phyloP scores from a whole-genome alignment of 2,113 vertebrate species.

The Python bivittatus region DNA sequence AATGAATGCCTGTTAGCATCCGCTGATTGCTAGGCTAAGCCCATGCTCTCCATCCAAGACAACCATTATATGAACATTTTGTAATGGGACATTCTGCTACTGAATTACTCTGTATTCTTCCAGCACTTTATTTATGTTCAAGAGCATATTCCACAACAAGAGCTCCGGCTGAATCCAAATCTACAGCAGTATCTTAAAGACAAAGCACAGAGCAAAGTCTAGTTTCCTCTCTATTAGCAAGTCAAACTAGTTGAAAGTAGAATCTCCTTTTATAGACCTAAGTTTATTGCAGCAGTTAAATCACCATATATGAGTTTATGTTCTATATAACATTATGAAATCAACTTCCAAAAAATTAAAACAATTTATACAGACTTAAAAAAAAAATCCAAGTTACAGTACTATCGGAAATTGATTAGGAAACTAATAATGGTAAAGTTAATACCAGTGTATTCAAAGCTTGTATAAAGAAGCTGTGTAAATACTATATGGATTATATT shows the following conservation, averaged over 20 bases:
- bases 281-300: constrained; percentile 20
- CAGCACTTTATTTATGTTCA: background rate
- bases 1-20: background rate
- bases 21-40: background rate
- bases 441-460: background rate
- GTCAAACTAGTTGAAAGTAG: background rate
- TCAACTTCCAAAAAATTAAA: background rate
- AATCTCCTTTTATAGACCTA: background rate
- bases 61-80: background rate
- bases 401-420: constrained; percentile 15
- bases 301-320: constrained; percentile 1
- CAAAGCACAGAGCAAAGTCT: background rate
- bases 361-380: background rate
- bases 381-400: background rate
- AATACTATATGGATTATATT: background rate
- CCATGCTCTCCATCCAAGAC: background rate
- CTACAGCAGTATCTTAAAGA: no score
- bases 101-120: background rate
- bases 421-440: background rate
- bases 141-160: background rate
- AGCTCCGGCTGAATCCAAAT: no score
- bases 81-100: background rate
- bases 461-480: constrained; percentile 10
- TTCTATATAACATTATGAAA: background rate
- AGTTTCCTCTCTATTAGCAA: background rate